phyloP scores from a whole-genome alignment of 1,140 invertebrate genomes.

The Reticulitermes speratus region DNA sequence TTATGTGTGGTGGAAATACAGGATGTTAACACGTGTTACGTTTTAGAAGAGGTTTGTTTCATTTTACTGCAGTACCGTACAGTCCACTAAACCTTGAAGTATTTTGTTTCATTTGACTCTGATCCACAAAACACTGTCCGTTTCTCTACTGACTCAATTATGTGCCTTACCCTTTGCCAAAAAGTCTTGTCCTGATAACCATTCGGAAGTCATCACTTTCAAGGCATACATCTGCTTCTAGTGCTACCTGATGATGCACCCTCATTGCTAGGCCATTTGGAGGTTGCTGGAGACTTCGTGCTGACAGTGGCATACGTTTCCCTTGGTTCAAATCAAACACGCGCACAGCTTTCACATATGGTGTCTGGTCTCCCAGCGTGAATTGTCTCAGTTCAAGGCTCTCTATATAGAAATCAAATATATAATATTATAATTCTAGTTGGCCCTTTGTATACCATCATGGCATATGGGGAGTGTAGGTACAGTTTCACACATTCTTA shows the following conservation, averaged over 20 bases:
- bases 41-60: too few relatives aligned
- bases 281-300: slow-evolving; percentile 6
- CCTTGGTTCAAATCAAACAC: slow-evolving; percentile 36
- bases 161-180: slow-evolving; percentile 49
- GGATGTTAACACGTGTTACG: too few relatives aligned
- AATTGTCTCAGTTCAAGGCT: slow-evolving; percentile 47
- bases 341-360: slow-evolving; percentile 46
- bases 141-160: too few relatives aligned
- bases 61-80: too few relatives aligned
- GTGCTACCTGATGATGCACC: slow-evolving; percentile 47
- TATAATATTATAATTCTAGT: background rate
- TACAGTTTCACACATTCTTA: too few relatives aligned
- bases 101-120: too few relatives aligned
- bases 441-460: too few relatives aligned
- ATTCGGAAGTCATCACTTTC: slow-evolving; percentile 56
- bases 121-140: too few relatives aligned
- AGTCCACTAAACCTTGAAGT: too few relatives aligned
- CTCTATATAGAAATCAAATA: slow-evolving; percentile 36
- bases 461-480: too few relatives aligned
- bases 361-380: slow-evolving; percentile 49
- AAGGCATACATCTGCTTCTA: slow-evolving; percentile 53
- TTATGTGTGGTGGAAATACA: too few relatives aligned
- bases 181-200: slow-evolving; percentile 53
- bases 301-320: background rate
- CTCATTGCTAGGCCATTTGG: slow-evolving; percentile 25